These are phyloP conservation scores for Poeciliopsis turneri DNA, from an alignment of 2,797 vertebrate species.

Conservation along the genomic window DNA sequence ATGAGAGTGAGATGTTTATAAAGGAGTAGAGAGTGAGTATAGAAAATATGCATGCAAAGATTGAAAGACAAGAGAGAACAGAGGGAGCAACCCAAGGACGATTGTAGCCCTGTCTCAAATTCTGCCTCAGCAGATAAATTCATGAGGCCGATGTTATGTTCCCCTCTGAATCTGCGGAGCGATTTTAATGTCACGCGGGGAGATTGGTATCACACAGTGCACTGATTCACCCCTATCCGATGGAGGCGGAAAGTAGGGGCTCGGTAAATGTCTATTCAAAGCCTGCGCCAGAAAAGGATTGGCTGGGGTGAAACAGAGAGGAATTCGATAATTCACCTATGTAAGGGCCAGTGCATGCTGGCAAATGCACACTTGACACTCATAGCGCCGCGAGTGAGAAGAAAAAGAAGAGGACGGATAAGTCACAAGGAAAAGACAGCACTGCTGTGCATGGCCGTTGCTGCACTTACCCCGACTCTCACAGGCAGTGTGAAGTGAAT, in stretches of 20 bases:
- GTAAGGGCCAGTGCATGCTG: conserved; percentile 49
- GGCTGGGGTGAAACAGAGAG: conserved; percentile 46
- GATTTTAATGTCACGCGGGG: conserved; percentile 67
- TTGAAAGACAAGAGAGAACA: conserved; percentile 25
- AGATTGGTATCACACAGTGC: conserved; percentile 69
- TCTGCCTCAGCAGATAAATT: conserved; percentile 71
- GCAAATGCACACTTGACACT: conserved; percentile 57
- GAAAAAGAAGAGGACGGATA: conserved; percentile 29
- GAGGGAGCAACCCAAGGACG: conserved; percentile 63
- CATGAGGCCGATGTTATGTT: conserved; percentile 59
- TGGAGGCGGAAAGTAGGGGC: conserved; percentile 65
- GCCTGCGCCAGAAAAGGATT: conserved; percentile 25
- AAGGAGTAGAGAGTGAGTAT: conserved; percentile 19
- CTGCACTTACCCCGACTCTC: conserved; percentile 41
- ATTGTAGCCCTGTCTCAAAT: conserved; percentile 66
- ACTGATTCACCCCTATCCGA: conserved; percentile 56
- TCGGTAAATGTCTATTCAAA: conserved; percentile 46
- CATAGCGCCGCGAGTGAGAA: conserved; percentile 41
- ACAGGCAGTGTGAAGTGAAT: conserved; percentile 54
- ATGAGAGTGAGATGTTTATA: conserved; percentile 27
- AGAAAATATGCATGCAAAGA: conserved; percentile 24
- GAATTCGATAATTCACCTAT: conserved; percentile 71
- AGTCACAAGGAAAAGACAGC: conserved; percentile 62
- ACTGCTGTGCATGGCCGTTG: conserved; percentile 60
- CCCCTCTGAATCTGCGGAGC: conserved; percentile 44